phyloP scores from a whole-genome alignment of 2,797 vertebrate genomes.

The Lates japonicus region DNA sequence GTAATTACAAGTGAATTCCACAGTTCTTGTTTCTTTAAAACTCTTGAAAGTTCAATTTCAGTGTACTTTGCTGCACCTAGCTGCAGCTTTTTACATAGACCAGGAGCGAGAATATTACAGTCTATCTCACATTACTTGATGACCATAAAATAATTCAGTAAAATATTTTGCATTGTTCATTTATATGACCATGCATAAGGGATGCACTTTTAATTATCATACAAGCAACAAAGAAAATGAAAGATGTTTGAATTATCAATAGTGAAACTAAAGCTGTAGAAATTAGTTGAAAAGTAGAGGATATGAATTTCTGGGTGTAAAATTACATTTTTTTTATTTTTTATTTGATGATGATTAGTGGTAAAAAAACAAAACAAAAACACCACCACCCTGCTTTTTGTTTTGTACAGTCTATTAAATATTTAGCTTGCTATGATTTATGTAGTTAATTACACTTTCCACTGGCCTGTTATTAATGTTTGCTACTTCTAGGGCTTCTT shows the following conservation, averaged over 20 bases:
- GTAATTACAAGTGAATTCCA: neutral
- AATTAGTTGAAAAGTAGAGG: neutral
- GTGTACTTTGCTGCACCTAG: conserved; percentile 2
- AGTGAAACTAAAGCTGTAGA: neutral
- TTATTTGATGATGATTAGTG: neutral
- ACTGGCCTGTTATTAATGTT: neutral
- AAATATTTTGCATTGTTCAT: neutral
- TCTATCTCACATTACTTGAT: neutral
- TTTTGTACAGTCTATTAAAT: neutral
- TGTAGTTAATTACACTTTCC: neutral
- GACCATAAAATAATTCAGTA: neutral
- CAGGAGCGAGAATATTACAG: conserved; percentile 1
- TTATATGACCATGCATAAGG: neutral
- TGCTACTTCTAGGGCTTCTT: neutral
- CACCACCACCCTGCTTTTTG: neutral
- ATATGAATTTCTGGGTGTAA: neutral
- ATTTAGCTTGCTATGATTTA: neutral
- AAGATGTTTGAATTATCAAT: conserved; percentile 8
- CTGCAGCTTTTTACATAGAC: conserved; percentile 1
- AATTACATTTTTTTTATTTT: neutral
- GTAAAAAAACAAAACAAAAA: too few species aligned
- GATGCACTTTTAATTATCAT: conserved; percentile 1
- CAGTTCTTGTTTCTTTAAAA: neutral
- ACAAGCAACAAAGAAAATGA: conserved; percentile 4
- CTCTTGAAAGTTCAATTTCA: neutral